phyloP scores from a whole-genome alignment of 2,113 vertebrate species.

The Charadrius vociferus region DNA sequence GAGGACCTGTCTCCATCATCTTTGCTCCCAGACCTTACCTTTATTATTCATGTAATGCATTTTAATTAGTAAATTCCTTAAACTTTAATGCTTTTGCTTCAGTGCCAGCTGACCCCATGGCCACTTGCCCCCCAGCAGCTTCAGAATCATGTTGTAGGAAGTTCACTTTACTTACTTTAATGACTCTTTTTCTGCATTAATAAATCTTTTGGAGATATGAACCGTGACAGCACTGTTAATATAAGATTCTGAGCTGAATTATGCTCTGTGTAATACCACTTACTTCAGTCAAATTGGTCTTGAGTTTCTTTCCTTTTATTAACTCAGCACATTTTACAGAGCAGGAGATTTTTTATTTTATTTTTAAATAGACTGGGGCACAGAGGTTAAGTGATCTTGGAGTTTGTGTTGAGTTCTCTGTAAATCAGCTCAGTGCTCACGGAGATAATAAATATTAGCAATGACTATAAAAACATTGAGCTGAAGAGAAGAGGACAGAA shows the following conservation, averaged over 20 bases:
- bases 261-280: neutral
- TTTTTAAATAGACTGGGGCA: neutral
- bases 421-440: neutral
- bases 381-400: neutral
- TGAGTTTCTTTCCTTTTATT: neutral
- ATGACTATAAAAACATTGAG: neutral
- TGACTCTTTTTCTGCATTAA: neutral
- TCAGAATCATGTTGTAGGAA: neutral
- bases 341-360: neutral
- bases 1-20: neutral
- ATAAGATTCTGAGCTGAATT: neutral
- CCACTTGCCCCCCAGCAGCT: neutral
- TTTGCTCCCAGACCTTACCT: neutral
- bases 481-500: neutral
- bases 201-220: neutral
- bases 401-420: neutral
- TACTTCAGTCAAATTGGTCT: neutral
- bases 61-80: neutral
- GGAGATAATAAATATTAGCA: neutral
- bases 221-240: neutral
- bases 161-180: neutral
- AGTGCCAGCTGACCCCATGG: neutral
- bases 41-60: neutral
- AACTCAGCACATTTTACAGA: neutral
- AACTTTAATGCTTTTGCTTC: neutral